A percentile compares a stretch with the other conserved stretches of the same genome.
phyloP scores from a whole-genome alignment of 2,888 invertebrate genomes.

The Euproctis similis region DNA sequence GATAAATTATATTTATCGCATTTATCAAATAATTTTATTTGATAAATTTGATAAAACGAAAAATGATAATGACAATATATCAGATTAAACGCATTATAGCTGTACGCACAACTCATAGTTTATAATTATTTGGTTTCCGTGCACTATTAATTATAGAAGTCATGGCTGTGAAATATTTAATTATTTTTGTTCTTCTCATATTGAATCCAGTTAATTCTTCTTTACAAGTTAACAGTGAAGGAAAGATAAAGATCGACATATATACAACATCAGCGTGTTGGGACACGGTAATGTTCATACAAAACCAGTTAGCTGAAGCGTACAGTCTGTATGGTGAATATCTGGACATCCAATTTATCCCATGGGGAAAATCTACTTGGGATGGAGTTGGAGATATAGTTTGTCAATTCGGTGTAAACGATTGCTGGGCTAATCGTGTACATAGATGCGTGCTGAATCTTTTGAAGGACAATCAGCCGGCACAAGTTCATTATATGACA shows the following conservation, averaged over 20 bases:
- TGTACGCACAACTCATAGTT: too few species aligned
- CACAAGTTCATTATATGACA: slow-evolving; percentile 49
- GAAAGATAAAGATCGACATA: slow-evolving; percentile 47
- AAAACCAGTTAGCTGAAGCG: slow-evolving; percentile 33
- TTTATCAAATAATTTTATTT: slow-evolving; percentile 5
- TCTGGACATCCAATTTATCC: slow-evolving; percentile 54
- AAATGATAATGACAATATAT: slow-evolving; percentile 11
- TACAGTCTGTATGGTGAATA: slow-evolving; percentile 42
- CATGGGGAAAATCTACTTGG: slow-evolving; percentile 56
- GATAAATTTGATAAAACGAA: too few species aligned
- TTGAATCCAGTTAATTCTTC: slow-evolving; percentile 13
- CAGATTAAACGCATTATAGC: too few species aligned
- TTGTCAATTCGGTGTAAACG: slow-evolving; percentile 45
- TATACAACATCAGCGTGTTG: slow-evolving; percentile 52
- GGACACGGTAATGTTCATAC: slow-evolving; percentile 47
- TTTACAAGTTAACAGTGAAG: slow-evolving; percentile 28
- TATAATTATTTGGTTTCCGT: too few species aligned
- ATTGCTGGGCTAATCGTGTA: slow-evolving; percentile 61
- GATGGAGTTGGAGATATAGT: slow-evolving; percentile 27
- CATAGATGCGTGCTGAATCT: slow-evolving; percentile 53
- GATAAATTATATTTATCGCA: slow-evolving; percentile 5
- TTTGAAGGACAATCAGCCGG: slow-evolving; percentile 39
- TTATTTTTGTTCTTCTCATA: slow-evolving; percentile 13
- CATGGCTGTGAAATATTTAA: slow-evolving; percentile 24
- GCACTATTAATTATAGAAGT: slow-evolving; percentile 20